phyloP scores from a whole-genome alignment of 2,113 vertebrate genomes.

The Chunga burmeisteri region DNA sequence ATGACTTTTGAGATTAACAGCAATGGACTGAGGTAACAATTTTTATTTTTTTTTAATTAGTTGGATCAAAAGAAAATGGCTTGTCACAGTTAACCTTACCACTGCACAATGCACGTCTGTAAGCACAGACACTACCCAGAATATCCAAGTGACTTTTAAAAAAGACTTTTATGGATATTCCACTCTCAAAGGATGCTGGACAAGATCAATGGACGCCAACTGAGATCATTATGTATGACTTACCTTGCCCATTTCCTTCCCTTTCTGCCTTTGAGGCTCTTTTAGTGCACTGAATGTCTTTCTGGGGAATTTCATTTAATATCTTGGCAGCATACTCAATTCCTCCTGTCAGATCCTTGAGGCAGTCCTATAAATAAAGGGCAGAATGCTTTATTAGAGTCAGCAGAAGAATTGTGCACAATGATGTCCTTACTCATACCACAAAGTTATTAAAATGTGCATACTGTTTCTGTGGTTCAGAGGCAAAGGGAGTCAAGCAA shows the following conservation, averaged over 20 bases:
- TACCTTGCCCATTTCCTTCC: slow-evolving; percentile 67
- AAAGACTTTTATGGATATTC: slow-evolving; percentile 48
- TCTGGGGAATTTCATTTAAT: slow-evolving; percentile 76
- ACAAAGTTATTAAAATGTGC: slow-evolving; percentile 16
- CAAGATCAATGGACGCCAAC: slow-evolving; percentile 43
- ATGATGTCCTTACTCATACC: slow-evolving; percentile 45
- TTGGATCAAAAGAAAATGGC: not conserved
- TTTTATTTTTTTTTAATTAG: slow-evolving; percentile 2
- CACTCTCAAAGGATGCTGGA: slow-evolving; percentile 39
- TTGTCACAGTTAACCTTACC: not conserved
- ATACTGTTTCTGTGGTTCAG: not conserved
- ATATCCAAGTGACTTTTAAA: slow-evolving; percentile 12
- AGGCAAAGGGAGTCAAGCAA: not conserved
- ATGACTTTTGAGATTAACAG: not conserved
- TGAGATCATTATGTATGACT: slow-evolving; percentile 60
- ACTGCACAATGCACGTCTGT: not conserved
- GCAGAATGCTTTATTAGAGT: slow-evolving; percentile 63
- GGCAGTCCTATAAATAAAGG: slow-evolving; percentile 76
- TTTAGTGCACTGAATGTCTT: slow-evolving; percentile 65
- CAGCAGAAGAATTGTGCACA: slow-evolving; percentile 59
- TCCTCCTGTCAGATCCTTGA: slow-evolving; percentile 72
- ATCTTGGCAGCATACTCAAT: slow-evolving; percentile 72
- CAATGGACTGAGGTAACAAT: not conserved
- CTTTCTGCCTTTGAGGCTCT: slow-evolving; percentile 66
- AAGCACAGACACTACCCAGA: not conserved